A percentile compares a stretch with the other conserved stretches of the same genome.
These are phyloP conservation scores for Melieria picta DNA, from an alignment of 2,888 invertebrate species.

Conservation along the genomic window DNA sequence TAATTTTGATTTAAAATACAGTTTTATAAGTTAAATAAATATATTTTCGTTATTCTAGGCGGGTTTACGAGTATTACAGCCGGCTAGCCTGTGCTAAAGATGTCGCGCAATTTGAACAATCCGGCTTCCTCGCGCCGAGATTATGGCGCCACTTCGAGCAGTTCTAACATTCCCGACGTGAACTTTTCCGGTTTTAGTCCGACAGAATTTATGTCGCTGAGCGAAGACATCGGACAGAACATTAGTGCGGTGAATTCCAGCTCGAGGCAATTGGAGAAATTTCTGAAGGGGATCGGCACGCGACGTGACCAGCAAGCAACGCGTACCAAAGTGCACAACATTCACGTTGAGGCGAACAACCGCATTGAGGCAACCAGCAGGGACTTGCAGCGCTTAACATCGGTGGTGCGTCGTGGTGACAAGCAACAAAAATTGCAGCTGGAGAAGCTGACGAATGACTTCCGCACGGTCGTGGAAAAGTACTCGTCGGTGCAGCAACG, in stretches of 20 bases:
- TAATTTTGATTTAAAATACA: too few relatives aligned
- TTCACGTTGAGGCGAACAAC: slow-evolving; percentile 79
- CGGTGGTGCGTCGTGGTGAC: slow-evolving; percentile 76
- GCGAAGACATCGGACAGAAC: slow-evolving; percentile 84
- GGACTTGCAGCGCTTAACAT: slow-evolving; percentile 77
- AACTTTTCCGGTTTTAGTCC: slow-evolving; percentile 77
- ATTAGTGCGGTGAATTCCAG: slow-evolving; percentile 81
- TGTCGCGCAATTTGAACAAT: slow-evolving; percentile 57
- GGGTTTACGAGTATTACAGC: too few relatives aligned
- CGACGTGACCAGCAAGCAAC: slow-evolving; percentile 76
- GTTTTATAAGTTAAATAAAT: too few relatives aligned
- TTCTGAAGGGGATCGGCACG: slow-evolving; percentile 79
- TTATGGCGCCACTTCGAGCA: slow-evolving; percentile 62
- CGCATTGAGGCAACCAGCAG: slow-evolving; percentile 78
- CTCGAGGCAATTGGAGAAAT: slow-evolving; percentile 77
- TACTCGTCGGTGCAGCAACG: slow-evolving; percentile 83
- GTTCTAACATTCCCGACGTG: slow-evolving; percentile 71
- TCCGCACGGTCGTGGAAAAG: slow-evolving; percentile 80
- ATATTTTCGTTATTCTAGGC: too few relatives aligned
- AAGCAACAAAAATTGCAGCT: slow-evolving; percentile 85
- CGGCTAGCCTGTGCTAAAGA: slow-evolving; percentile 17
- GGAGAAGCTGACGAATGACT: slow-evolving; percentile 84
- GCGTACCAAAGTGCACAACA: slow-evolving; percentile 76
- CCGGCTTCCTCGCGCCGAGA: slow-evolving; percentile 50
- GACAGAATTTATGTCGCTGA: slow-evolving; percentile 80